A percentile compares a stretch with the other conserved stretches of the same genome.
Conservation (phyloP, 1,140 invertebrate species). For the Forficula auricularia region DNA sequence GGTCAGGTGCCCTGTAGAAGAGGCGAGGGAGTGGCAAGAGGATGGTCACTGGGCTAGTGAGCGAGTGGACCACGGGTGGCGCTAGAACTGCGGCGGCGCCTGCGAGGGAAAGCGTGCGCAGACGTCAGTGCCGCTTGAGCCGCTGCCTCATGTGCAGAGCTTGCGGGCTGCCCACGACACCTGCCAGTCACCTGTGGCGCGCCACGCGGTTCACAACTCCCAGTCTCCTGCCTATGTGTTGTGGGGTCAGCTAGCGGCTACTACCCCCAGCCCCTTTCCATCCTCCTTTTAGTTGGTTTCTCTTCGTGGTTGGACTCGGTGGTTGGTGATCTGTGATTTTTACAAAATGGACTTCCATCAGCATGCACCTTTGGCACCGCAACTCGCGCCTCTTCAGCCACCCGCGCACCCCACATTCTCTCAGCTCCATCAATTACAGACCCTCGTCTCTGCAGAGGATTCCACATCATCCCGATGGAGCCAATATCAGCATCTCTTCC, state of each 20-base stretch:
- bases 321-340: too few relatives aligned
- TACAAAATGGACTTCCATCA: not conserved
- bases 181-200: not conserved
- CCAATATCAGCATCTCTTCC: slow-evolving; percentile 35
- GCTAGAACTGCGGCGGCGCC: too few relatives aligned
- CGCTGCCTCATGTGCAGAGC: slow-evolving; percentile 21
- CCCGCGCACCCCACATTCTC: slow-evolving; percentile 18
- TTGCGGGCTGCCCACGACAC: slow-evolving; percentile 17
- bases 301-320: too few relatives aligned
- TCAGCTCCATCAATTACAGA: slow-evolving; percentile 29
- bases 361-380: slow-evolving; percentile 3
- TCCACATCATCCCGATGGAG: slow-evolving; percentile 30
- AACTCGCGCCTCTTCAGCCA: not conserved
- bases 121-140: too few relatives aligned
- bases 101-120: too few relatives aligned
- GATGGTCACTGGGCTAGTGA: too few relatives aligned
- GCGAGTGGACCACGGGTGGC: too few relatives aligned
- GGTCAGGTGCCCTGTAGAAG: too few relatives aligned
- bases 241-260: slow-evolving; percentile 15
- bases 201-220: slow-evolving; percentile 10
- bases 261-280: too few relatives aligned
- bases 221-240: slow-evolving; percentile 14
- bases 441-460: slow-evolving; percentile 8
- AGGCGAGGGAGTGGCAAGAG: too few relatives aligned
- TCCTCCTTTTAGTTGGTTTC: too few relatives aligned